phyloP scores from a whole-genome alignment of 1,140 invertebrate species.

The Camponotus pennsylvanicus region DNA sequence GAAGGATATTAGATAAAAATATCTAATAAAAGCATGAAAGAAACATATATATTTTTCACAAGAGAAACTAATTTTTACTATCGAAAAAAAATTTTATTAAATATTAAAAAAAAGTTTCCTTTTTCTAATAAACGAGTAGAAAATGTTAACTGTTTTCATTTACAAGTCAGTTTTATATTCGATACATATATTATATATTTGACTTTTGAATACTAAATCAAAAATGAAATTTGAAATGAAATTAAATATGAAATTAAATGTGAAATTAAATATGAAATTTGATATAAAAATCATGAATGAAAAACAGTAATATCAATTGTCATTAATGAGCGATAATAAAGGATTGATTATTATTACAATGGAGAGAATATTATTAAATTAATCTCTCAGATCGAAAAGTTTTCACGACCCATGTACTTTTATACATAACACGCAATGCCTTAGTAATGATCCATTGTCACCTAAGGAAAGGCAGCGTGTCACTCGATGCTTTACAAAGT shows the following conservation, averaged over 20 bases:
- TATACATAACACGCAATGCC: conserved; percentile 10
- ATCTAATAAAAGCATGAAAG: neutral
- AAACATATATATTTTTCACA: neutral
- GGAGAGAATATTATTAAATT: neutral
- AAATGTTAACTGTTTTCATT: neutral
- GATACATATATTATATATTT: neutral
- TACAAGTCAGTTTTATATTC: neutral
- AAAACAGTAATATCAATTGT: neutral
- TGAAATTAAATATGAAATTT: conserved; percentile 1
- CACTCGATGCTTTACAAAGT: conserved; percentile 70
- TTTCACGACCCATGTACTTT: conserved; percentile 6
- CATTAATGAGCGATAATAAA: neutral
- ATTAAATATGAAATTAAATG: neutral
- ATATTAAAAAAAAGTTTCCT: no score
- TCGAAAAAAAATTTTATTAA: no score
- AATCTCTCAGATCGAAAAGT: conserved; percentile 19
- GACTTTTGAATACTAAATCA: neutral
- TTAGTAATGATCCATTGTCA: conserved; percentile 48
- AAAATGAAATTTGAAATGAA: neutral
- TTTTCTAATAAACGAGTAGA: neutral
- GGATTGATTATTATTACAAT: neutral
- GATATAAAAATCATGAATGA: neutral
- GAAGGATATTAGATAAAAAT: neutral
- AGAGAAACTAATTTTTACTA: conserved; percentile 4
- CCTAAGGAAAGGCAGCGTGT: conserved; percentile 41